Base-by-base conservation (phyloP, 2,113 vertebrate species). In the Pantherophis guttatus region DNA sequence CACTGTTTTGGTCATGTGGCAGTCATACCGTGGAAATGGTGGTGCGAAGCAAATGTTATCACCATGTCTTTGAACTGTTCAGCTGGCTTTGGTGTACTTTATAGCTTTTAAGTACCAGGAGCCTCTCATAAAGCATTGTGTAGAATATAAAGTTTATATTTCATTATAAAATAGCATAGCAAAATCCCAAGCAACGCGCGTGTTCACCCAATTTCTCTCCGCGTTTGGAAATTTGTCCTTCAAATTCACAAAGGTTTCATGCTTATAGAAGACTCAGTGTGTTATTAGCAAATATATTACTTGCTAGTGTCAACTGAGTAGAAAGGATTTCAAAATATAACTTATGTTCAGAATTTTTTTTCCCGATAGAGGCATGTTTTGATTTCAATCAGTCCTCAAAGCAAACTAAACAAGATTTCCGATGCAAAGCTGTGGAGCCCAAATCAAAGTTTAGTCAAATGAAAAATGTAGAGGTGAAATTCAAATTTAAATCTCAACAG, bases 381-480 rank as follows among this genome's bases (percentile, higher is more conserved):
- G 75, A 87, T 93, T 93, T 93, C 87, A 87, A 93, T 90, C 92
- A 90, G 81, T 58, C n/a, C 89, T 90, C 89, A 90, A 93, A 90
- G 92, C 89, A 93, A 86, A 93, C 55, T 29, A 93, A 87, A 93
- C 11, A 15, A 87, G 50, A 33, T 53, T 75, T 75, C 57, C 62
- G 17, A 57, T 44, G 44, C 75, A 87, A 53, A 87, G 57, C 89
- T 8, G 62, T 29, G 57, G 53, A 54, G 54, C 33, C 89, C 89
- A 44, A 90, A 90, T 93, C 89, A 93, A 90, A 65, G 89, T 93
- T 90, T 90, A 85, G 92, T 59, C 65, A 92, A 92, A 89, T 92
- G 65, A 89, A 89, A 90, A 75, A 86, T 59, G 33, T 9, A 90
- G 81, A 90, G 50, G 57, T 29, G 55, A 86, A 59, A 50, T 90